A percentile compares a stretch with the other conserved stretches of the same genome.
phyloP scores from a whole-genome alignment of 1,140 invertebrate genomes.

The Limonius californicus region DNA sequence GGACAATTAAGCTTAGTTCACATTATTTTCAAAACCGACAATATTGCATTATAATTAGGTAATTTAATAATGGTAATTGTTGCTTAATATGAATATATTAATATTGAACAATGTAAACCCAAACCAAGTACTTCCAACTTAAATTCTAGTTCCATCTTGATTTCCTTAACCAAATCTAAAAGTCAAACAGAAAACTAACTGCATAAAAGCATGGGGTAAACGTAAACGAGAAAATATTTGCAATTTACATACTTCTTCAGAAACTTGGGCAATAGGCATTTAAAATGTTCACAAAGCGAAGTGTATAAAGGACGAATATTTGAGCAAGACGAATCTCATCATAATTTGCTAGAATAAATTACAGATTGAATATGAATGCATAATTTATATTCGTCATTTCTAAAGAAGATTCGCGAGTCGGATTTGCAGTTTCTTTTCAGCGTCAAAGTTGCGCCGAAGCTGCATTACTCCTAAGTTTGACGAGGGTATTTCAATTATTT shows the following conservation, averaged over 20 bases:
- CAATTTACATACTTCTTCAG: neutral
- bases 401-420: neutral
- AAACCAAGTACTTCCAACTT: too few species aligned
- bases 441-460: neutral
- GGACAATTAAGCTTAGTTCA: too few species aligned
- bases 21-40: too few species aligned
- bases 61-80: too few species aligned
- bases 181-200: too few species aligned
- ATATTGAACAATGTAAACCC: too few species aligned
- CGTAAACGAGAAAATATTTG: neutral
- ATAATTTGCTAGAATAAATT: neutral
- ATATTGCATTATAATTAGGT: too few species aligned
- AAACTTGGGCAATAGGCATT: neutral
- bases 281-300: neutral
- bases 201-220: neutral
- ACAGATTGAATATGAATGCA: neutral
- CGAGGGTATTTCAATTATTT: constrained; percentile 1
- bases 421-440: neutral
- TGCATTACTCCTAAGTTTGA: neutral
- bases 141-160: too few species aligned
- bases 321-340: neutral
- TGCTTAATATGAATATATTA: too few species aligned
- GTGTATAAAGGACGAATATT: neutral
- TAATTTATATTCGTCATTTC: neutral
- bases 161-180: too few species aligned